These are phyloP conservation scores for Gnathonemus longibarbis DNA, from an alignment of 2,113 vertebrate genomes.

Conservation along the genomic window DNA sequence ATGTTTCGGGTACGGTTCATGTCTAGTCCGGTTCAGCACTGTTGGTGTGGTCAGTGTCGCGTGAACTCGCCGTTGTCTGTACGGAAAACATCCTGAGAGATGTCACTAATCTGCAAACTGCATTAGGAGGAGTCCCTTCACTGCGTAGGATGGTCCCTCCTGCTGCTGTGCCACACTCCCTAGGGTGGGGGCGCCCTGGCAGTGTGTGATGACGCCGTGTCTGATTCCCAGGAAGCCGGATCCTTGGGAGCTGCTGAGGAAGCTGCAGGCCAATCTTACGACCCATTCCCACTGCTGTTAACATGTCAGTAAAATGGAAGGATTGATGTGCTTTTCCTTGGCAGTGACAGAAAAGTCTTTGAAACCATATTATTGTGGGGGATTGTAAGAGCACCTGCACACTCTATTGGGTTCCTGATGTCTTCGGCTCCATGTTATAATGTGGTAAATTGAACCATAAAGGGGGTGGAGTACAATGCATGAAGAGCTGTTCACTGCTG, in stretches of 20 bases:
- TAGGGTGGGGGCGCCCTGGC: neutral
- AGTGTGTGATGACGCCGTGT: neutral
- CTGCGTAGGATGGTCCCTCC: neutral
- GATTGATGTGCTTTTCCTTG: neutral
- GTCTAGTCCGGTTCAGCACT: neutral
- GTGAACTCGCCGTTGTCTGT: neutral
- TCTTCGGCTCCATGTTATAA: neutral
- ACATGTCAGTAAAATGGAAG: neutral
- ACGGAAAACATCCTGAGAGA: neutral
- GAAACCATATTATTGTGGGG: neutral
- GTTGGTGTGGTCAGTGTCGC: neutral
- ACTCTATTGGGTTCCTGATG: neutral
- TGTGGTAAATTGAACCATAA: neutral
- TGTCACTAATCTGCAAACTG: neutral
- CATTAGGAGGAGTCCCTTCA: neutral
- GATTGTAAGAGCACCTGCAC: neutral
- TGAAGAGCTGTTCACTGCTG: neutral
- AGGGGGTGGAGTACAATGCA: neutral
- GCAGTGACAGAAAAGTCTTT: neutral
- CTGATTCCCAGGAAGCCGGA: neutral
- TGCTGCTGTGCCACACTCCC: neutral
- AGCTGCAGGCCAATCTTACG: neutral
- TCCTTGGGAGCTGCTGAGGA: neutral
- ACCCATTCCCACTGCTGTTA: neutral
- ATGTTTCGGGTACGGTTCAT: neutral